Conservation (phyloP, 2,113 vertebrate genomes). For the Procavia capensis region DNA sequence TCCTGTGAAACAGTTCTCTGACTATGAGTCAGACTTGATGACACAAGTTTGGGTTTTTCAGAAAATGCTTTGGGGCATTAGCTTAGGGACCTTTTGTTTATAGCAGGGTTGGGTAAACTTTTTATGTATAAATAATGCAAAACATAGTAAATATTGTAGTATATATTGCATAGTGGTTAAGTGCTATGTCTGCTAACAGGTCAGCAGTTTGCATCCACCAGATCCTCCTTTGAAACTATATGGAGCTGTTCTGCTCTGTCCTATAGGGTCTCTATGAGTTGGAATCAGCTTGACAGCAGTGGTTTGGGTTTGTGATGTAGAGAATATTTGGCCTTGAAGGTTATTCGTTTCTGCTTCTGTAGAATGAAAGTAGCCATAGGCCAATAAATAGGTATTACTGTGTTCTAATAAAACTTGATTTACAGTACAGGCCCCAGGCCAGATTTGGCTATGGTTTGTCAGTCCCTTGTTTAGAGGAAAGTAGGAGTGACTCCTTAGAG, state of each 20-base stretch:
- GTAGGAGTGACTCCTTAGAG: neutral
- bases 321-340: neutral
- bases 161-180: too few species aligned
- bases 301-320: too few species aligned
- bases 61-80: neutral
- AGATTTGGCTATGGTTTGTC: neutral
- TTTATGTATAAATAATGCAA: neutral
- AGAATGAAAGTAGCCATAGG: neutral
- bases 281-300: too few species aligned
- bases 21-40: too few species aligned
- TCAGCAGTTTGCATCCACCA: too few species aligned
- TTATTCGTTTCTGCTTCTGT: neutral
- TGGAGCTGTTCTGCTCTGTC: too few species aligned
- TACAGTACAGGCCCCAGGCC: neutral
- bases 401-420: neutral
- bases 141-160: neutral
- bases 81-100: neutral
- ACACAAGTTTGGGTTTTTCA: too few species aligned
- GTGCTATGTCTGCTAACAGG: too few species aligned
- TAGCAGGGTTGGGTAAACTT: neutral
- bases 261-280: too few species aligned
- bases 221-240: too few species aligned
- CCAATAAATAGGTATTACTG: neutral
- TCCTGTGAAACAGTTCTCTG: too few species aligned
- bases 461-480: neutral